Conservation (phyloP, 2,888 invertebrate genomes). For the Drosophila prolongata region DNA sequence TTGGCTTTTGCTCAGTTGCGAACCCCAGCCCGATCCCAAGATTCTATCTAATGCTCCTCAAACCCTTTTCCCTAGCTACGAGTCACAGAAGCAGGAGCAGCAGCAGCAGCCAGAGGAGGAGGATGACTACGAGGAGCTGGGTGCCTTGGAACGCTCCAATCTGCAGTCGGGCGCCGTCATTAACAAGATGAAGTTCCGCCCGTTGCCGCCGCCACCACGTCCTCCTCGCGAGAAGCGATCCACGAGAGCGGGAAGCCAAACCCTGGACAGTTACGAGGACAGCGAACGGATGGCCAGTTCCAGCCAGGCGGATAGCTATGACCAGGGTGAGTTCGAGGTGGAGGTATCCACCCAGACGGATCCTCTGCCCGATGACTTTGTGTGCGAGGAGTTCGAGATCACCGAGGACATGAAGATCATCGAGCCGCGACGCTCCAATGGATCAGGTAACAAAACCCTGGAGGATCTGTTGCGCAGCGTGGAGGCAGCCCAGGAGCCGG, state of each 20-base stretch:
- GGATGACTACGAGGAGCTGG: conserved; percentile 86
- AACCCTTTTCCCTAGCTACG: conserved; percentile 54
- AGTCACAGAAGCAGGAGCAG: conserved; percentile 52
- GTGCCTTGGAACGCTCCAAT: conserved; percentile 85
- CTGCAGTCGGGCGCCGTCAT: conserved; percentile 91
- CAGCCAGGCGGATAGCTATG: conserved; percentile 79
- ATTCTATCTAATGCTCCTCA: conserved; percentile 58
- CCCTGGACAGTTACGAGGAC: conserved; percentile 78
- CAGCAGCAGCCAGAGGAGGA: conserved; percentile 62
- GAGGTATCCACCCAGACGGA: conserved; percentile 94
- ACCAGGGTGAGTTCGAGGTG: conserved; percentile 83
- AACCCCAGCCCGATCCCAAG: conserved; percentile 22
- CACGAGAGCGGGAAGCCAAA: conserved; percentile 58
- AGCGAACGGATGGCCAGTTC: conserved; percentile 76
- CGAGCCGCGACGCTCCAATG: conserved; percentile 75
- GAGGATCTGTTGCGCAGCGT: conserved; percentile 83
- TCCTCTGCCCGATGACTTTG: conserved; percentile 91
- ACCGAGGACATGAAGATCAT: conserved; percentile 84
- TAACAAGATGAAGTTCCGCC: conserved; percentile 93
- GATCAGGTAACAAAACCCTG: conserved; percentile 71
- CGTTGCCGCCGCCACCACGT: conserved; percentile 93
- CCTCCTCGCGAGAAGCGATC: conserved; percentile 89
- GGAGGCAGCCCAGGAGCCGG: conserved; percentile 68
- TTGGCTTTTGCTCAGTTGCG: conserved; percentile 47
- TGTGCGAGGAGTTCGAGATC: conserved; percentile 86